Evolutionary conservation across 2,113 vertebrate genomes (phyloP).

Genomic region (Illadopsis cleaveri): DNA sequence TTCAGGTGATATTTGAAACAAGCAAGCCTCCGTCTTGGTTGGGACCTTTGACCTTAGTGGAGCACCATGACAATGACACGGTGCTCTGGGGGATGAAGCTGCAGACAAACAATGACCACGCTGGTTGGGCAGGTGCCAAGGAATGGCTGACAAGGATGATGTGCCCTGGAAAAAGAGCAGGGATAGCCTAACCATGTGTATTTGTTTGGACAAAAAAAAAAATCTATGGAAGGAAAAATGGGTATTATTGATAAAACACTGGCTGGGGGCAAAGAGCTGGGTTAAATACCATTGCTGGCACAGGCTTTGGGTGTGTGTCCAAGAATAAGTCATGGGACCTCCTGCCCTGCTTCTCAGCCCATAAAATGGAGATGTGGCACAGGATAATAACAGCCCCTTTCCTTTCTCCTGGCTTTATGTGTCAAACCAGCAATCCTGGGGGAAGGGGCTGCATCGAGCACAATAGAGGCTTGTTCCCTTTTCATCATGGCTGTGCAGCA

Average conservation of each 20-base stretch:
- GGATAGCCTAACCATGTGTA: neutral
- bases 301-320: neutral
- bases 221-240: neutral
- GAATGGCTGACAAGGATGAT: neutral
- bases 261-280: neutral
- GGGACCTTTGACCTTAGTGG: neutral
- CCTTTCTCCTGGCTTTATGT: conserved; percentile 20
- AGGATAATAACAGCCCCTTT: conserved; percentile 1
- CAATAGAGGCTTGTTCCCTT: conserved; percentile 7
- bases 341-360: conserved; percentile 24
- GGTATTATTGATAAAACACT: neutral
- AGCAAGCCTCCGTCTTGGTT: neutral
- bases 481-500: neutral
- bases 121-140: neutral
- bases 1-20: neutral
- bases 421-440: neutral
- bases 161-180: neutral
- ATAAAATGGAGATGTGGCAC: neutral
- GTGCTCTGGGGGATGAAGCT: neutral
- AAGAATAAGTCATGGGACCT: conserved; percentile 24
- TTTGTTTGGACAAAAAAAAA: neutral
- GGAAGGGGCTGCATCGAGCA: neutral
- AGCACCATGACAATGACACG: neutral
- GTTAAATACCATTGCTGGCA: conserved; percentile 31
- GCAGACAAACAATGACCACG: fast-evolving